Conservation (phyloP, 2,888 invertebrate genomes). For the Aspidiotus rigidus region DNA sequence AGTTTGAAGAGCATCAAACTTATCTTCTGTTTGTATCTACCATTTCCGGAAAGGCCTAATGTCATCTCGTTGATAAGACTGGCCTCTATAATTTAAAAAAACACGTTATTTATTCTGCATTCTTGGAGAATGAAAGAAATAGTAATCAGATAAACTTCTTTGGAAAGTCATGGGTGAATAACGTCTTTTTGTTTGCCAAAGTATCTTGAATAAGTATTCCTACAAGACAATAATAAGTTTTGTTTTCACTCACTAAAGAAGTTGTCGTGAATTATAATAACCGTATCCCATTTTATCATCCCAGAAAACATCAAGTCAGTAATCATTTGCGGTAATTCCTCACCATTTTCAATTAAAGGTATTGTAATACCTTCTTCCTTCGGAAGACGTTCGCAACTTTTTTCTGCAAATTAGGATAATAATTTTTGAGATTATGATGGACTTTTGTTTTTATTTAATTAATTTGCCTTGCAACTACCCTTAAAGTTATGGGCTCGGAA, state of each 20-base stretch:
- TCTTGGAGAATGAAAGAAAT: background rate
- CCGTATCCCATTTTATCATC: constrained; percentile 62
- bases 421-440: no score
- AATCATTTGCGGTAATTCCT: constrained; percentile 67
- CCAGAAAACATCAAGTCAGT: constrained; percentile 60
- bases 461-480: no score
- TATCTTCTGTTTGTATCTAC: constrained; percentile 3
- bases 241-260: constrained; percentile 52
- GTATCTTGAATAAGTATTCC: no score
- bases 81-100: constrained; percentile 19
- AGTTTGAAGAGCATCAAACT: constrained; percentile 38
- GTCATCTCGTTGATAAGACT: constrained; percentile 12
- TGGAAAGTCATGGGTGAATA: background rate
- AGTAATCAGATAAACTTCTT: no score
- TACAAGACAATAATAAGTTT: background rate
- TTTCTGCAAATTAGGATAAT: constrained; percentile 49
- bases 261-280: constrained; percentile 62
- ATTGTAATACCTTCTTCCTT: constrained; percentile 57
- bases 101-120: no score
- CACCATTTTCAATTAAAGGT: constrained; percentile 57
- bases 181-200: background rate
- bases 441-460: no score
- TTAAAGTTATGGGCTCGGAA: no score
- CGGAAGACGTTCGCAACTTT: constrained; percentile 69
- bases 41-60: constrained; percentile 21